A percentile compares a stretch with the other conserved stretches of the same genome.
phyloP scores from a whole-genome alignment of 2,797 vertebrate species.

The Hyperoplus lanceolatus region DNA sequence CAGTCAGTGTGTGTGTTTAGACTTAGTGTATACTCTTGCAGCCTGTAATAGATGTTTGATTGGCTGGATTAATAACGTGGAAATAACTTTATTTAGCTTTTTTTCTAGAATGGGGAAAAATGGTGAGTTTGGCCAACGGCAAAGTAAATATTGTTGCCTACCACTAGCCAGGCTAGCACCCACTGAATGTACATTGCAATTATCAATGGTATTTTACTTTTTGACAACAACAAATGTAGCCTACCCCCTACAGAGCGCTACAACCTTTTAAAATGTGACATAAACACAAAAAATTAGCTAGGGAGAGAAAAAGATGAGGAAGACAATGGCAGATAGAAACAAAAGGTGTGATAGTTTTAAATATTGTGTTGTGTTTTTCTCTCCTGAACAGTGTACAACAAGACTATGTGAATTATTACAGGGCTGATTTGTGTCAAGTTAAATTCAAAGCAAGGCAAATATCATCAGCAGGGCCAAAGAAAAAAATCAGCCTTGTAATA shows the following conservation, averaged over 20 bases:
- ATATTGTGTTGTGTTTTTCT: background rate
- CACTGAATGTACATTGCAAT: conserved; percentile 6
- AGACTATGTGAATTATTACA: background rate
- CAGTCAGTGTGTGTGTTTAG: background rate
- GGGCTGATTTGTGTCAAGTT: background rate
- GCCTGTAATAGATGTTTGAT: background rate
- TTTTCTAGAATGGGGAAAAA: background rate
- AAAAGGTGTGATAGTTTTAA: conserved; percentile 22
- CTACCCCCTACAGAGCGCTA: conserved; percentile 21
- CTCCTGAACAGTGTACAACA: background rate
- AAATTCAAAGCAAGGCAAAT: background rate
- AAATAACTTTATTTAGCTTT: background rate
- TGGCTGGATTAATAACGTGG: background rate
- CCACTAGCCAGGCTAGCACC: background rate
- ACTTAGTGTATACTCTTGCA: background rate
- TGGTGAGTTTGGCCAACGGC: background rate
- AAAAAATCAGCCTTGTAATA: background rate
- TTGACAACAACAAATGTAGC: conserved; percentile 25
- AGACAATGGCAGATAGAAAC: background rate
- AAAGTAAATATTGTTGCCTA: background rate
- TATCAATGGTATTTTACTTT: conserved; percentile 38
- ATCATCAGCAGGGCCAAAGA: background rate
- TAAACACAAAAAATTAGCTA: conserved; percentile 2
- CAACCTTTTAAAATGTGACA: conserved; percentile 57
- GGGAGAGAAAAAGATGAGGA: background rate